These are phyloP conservation scores for Hirudo medicinalis DNA, from an alignment of 1,140 invertebrate species.

Conservation along the genomic window DNA sequence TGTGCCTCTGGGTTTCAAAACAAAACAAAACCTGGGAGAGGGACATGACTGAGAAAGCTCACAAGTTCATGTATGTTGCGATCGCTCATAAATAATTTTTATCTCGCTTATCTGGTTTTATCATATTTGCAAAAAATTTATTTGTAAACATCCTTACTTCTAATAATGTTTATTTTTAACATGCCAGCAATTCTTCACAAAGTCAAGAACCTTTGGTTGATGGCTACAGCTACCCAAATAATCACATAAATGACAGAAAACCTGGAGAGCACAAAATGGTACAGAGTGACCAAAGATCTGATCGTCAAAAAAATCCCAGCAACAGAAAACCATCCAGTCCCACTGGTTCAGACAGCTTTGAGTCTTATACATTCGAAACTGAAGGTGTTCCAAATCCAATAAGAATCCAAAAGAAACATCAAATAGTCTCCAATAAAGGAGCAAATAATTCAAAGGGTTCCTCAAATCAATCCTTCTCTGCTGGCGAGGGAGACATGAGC, in stretches of 20 bases:
- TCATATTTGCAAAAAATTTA: too few relatives aligned
- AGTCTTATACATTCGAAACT: not conserved
- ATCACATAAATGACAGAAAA: not conserved
- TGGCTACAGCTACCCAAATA: not conserved
- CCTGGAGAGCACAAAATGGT: constrained; percentile 7
- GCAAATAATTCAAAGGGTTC: not conserved
- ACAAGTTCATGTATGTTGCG: not conserved
- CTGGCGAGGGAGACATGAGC: constrained; percentile 14
- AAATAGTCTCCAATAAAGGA: not conserved
- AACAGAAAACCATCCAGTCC: not conserved
- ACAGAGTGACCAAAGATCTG: not conserved
- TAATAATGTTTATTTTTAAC: not conserved
- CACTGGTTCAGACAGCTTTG: not conserved
- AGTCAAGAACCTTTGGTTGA: constrained; percentile 11
- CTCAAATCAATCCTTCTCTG: constrained; percentile 8
- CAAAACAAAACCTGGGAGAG: constrained; percentile 1
- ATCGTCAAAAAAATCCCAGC: not conserved
- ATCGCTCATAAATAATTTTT: too few relatives aligned
- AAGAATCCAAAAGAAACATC: constrained; percentile 14
- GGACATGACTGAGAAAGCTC: constrained; percentile 5
- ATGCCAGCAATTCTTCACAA: constrained; percentile 1
- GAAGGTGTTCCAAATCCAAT: constrained; percentile 8
- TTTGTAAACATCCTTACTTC: too few relatives aligned
- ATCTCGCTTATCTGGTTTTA: too few relatives aligned
- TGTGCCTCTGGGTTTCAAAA: constrained; percentile 6